Evolutionary conservation across 2,113 vertebrate genomes (phyloP).

Genomic region (Thalassarche chlororhynchos): DNA sequence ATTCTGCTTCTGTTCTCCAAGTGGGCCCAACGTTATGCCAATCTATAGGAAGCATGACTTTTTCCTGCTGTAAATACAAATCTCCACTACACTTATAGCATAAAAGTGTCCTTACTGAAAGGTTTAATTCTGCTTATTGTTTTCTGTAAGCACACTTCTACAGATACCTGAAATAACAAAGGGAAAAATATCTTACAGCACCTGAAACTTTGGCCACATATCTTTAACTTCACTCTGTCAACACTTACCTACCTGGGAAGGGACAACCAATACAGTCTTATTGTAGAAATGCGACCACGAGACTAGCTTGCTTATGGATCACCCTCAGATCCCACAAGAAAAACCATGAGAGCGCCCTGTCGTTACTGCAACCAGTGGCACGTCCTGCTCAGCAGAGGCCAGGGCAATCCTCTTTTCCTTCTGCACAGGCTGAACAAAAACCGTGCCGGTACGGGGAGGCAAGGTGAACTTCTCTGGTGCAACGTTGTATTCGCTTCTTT

Average conservation of each 20-base stretch:
- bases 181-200: not conserved
- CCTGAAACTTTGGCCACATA: not conserved
- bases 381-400: not conserved
- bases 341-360: not conserved
- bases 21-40: not conserved
- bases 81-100: not conserved
- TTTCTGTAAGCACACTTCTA: not conserved
- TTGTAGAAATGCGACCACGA: not conserved
- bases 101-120: not conserved
- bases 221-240: not conserved
- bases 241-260: not conserved
- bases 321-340: not conserved
- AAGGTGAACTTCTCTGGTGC: not conserved
- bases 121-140: not conserved
- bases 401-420: not conserved
- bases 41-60: not conserved
- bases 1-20: not conserved
- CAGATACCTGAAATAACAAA: not conserved
- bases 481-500: rapidly evolving
- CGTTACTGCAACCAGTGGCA: not conserved
- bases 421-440: not conserved
- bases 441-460: not conserved
- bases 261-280: not conserved
- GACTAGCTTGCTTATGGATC: not conserved
- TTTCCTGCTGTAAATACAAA: not conserved